Evolutionary conservation across 2,113 vertebrate genomes (phyloP), one percentile per base, ranked within the genome.

Genomic region (Drymodes brunneopygia): DNA sequence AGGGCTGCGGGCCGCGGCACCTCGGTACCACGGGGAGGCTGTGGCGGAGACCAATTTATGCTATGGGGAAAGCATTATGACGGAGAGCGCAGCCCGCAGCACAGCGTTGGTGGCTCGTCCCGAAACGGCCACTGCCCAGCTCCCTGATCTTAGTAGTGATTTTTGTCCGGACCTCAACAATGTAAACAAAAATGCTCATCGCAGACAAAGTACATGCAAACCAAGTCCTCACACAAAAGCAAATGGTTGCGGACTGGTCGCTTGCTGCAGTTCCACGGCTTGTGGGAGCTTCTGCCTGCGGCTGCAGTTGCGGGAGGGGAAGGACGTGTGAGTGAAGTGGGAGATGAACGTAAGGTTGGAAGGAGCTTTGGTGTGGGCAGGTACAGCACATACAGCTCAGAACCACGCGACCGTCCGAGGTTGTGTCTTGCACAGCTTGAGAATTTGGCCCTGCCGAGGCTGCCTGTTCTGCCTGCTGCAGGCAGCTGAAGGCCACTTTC

Each of bases 321-420:
- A 53, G 23, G 33, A 21, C 0, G 0, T 4, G 42, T 6, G 8
- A 35, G 20, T 15, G 20, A 20, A 57, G 7, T 1, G 10, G 54
- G 45, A 65, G 40, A 14, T 3, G 24, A 64, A 14, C 2, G 1
- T 4, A 5, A 23, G 22, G 19, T 9, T 54, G 81, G 44, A 5
- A 56, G 54, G 29, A 74, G 60, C 42, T 71, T 58, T 66, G 27
- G 3, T 62, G 47, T 13, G 38, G 38, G 12, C 25, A 51, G 38
- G 9, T 44, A 35, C 20, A 4, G 16, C 4, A 12, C 3, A 0
- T 21, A 5, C 21, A 45, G 45, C 20, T 69, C 51, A 8, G 42
- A 66, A 15, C 17, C 33, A 36, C 4, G 6, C 0, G 0, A 14
- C 9, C 2, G 0, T 45, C 60, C 17, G 2, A 51, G 10, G n/a